Evolutionary conservation across 1,140 invertebrate genomes (phyloP).

Genomic region (Brachionus calyciflorus): DNA sequence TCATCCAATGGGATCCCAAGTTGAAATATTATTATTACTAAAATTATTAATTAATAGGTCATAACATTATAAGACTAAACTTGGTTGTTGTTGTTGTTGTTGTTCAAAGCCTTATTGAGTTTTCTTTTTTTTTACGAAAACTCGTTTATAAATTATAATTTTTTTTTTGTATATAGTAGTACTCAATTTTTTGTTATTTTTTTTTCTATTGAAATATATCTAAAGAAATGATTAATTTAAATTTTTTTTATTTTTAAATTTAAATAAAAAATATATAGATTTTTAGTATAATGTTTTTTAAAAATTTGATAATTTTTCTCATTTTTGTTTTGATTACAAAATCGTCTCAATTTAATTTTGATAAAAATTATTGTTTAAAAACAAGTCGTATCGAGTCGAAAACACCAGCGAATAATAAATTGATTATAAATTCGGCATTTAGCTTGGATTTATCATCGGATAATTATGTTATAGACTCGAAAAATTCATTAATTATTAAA

Average conservation of each 20-base stretch:
- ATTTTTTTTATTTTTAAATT: too few relatives aligned
- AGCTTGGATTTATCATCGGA: background rate
- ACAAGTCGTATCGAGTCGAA: background rate
- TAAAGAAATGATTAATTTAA: too few relatives aligned
- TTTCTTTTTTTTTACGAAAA: background rate
- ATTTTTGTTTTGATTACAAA: background rate
- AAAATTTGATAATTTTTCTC: background rate
- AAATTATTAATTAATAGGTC: slow-evolving; percentile 26
- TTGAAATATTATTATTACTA: slow-evolving; percentile 25
- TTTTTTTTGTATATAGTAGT: too few relatives aligned
- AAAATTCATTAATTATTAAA: background rate
- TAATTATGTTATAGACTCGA: background rate
- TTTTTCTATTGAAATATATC: background rate
- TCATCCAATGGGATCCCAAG: too few relatives aligned
- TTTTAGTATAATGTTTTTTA: background rate
- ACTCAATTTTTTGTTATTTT: too few relatives aligned
- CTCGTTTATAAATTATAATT: too few relatives aligned
- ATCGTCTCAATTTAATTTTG: background rate
- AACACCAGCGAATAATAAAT: background rate
- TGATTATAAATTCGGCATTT: background rate
- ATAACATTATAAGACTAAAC: slow-evolving; percentile 2
- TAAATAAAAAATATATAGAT: too few relatives aligned
- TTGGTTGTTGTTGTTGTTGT: too few relatives aligned
- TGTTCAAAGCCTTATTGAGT: background rate
- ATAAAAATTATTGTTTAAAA: background rate